Conservation (phyloP, 37 sponge, comb jelly and placozoan species). For the Beroe ovata region DNA sequence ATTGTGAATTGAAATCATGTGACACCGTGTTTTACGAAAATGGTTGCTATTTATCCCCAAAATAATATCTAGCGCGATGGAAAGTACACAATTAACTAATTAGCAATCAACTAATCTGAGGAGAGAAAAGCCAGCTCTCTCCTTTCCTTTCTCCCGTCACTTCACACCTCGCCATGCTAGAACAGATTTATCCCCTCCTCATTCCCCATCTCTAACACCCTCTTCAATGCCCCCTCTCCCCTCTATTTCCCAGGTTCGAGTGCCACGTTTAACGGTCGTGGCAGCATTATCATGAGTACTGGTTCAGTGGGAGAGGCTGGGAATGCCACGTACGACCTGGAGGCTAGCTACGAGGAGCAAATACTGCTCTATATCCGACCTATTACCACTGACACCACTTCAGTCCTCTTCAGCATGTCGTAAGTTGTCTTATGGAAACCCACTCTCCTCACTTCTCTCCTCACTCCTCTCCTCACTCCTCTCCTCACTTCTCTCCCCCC, state of each 20-base stretch:
- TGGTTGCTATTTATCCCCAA: too few relatives aligned
- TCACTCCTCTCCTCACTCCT: too few relatives aligned
- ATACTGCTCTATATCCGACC: constrained; percentile 30
- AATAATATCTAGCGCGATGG: too few relatives aligned
- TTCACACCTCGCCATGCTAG: too few relatives aligned
- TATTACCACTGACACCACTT: constrained; percentile 17
- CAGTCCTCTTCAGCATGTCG: constrained; percentile 9
- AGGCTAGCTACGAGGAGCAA: constrained; percentile 50
- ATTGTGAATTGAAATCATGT: too few relatives aligned
- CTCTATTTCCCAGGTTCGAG: constrained; percentile 5
- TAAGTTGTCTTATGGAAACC: not conserved
- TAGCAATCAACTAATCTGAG: too few relatives aligned
- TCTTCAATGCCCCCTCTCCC: too few relatives aligned
- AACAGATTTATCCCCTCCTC: not conserved
- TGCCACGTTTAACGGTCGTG: constrained; percentile 56
- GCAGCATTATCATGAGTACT: not conserved
- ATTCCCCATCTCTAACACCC: not conserved
- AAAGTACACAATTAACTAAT: too few relatives aligned
- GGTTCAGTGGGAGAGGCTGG: not conserved
- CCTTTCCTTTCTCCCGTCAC: not conserved
- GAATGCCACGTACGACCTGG: constrained; percentile 23
- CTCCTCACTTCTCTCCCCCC: too few relatives aligned
- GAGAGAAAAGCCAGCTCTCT: too few relatives aligned
- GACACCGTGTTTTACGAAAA: too few relatives aligned
- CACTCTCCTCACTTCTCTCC: too few relatives aligned